Percentiles rank a stretch among this genome's conserved stretches.
phyloP scores from a whole-genome alignment of 2,797 vertebrate species.

The Distichodus sexfasciatus region DNA sequence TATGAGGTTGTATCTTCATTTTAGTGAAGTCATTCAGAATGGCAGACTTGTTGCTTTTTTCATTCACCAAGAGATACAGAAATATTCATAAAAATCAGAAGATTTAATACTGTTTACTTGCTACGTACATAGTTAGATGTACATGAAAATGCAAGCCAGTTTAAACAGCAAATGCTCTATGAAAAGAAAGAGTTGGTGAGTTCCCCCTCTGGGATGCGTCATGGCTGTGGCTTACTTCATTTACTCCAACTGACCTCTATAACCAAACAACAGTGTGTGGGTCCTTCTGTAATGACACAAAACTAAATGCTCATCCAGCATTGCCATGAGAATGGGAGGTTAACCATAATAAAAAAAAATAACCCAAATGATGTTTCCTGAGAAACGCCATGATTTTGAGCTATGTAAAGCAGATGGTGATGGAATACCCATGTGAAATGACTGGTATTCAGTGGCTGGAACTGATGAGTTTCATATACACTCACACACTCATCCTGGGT shows the following conservation, averaged over 20 bases:
- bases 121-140: too few species aligned
- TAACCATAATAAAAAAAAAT: constrained; percentile 36
- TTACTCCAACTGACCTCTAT: constrained; percentile 13
- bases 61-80: not conserved
- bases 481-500: constrained; percentile 10
- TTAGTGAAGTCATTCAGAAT: too few species aligned
- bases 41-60: too few species aligned
- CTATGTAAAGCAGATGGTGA: not conserved
- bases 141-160: not conserved
- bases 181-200: too few species aligned
- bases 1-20: too few species aligned
- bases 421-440: constrained; percentile 13
- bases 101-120: not conserved
- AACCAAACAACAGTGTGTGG: constrained; percentile 6
- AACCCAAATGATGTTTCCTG: constrained; percentile 27
- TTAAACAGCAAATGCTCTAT: not conserved
- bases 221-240: constrained; percentile 19
- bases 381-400: constrained; percentile 9
- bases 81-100: not conserved
- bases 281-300: not conserved
- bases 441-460: constrained; percentile 4
- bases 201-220: constrained; percentile 4
- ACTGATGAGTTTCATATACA: not conserved
- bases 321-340: not conserved
- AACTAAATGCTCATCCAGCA: constrained; percentile 5